Conservation (phyloP, 1,140 invertebrate species). For the Heliconius himera region DNA sequence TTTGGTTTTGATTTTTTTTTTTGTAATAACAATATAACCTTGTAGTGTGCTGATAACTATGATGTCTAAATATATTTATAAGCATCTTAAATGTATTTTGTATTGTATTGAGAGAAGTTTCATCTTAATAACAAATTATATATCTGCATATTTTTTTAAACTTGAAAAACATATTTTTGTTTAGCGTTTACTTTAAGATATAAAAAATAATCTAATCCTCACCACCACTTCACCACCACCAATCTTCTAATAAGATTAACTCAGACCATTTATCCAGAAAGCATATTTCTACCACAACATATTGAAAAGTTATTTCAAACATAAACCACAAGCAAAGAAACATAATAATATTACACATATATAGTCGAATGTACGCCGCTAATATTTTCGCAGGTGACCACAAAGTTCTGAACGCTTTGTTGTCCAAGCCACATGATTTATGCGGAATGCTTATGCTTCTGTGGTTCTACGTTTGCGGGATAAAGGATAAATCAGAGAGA, state of each 20-base stretch:
- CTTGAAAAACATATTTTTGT: too few species aligned
- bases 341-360: conserved; percentile 32
- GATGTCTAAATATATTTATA: too few species aligned
- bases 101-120: too few species aligned
- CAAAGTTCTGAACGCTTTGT: conserved; percentile 51
- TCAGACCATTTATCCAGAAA: neutral
- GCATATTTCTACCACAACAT: conserved; percentile 25
- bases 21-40: too few species aligned
- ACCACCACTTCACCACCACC: neutral
- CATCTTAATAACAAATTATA: too few species aligned
- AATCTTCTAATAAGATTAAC: neutral
- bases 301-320: conserved; percentile 16
- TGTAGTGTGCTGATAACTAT: too few species aligned
- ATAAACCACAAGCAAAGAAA: conserved; percentile 17
- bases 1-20: too few species aligned
- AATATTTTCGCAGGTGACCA: conserved; percentile 49
- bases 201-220: too few species aligned
- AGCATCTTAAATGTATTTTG: too few species aligned
- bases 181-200: too few species aligned
- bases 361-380: conserved; percentile 34
- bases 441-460: conserved; percentile 46
- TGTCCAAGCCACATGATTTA: conserved; percentile 46
- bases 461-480: conserved; percentile 40
- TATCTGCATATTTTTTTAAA: too few species aligned
- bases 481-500: conserved; percentile 36